These are phyloP conservation scores for Bimastos eiseni DNA, from an alignment of 2,888 invertebrate species.

Conservation along the genomic window DNA sequence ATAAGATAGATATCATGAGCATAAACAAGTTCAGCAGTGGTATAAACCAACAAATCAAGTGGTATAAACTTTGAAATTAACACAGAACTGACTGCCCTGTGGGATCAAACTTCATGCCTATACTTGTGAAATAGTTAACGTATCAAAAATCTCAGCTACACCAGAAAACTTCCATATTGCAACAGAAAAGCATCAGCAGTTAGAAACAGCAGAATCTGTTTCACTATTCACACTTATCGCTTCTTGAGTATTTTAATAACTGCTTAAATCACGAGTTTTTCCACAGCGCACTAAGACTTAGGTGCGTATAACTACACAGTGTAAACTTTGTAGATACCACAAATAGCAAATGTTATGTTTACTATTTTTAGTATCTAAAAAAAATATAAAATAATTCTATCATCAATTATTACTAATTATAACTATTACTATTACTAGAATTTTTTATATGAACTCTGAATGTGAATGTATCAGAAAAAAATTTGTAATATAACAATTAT, in stretches of 20 bases:
- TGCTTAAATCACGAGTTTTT: too few relatives aligned
- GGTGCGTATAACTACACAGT: too few relatives aligned
- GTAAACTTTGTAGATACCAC: not conserved
- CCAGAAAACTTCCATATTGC: not conserved
- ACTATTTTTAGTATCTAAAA: too few relatives aligned
- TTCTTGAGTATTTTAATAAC: too few relatives aligned
- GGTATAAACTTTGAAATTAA: not conserved
- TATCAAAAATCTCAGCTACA: not conserved
- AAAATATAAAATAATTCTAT: not conserved
- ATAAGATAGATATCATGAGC: not conserved
- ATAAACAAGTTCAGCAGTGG: not conserved
- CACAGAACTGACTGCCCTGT: too few relatives aligned
- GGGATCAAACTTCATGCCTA: not conserved
- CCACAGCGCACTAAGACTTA: too few relatives aligned
- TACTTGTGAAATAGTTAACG: not conserved
- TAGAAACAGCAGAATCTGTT: not conserved
- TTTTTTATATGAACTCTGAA: too few relatives aligned
- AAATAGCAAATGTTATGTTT: too few relatives aligned
- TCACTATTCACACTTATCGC: not conserved
- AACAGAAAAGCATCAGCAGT: not conserved
- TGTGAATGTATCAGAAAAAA: not conserved
- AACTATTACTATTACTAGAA: too few relatives aligned
- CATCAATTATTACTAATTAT: not conserved
- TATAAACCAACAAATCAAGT: too few relatives aligned
- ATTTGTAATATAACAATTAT: not conserved